phyloP scores from a whole-genome alignment of 2,888 invertebrate species.

The Agriopis aurantiaria region DNA sequence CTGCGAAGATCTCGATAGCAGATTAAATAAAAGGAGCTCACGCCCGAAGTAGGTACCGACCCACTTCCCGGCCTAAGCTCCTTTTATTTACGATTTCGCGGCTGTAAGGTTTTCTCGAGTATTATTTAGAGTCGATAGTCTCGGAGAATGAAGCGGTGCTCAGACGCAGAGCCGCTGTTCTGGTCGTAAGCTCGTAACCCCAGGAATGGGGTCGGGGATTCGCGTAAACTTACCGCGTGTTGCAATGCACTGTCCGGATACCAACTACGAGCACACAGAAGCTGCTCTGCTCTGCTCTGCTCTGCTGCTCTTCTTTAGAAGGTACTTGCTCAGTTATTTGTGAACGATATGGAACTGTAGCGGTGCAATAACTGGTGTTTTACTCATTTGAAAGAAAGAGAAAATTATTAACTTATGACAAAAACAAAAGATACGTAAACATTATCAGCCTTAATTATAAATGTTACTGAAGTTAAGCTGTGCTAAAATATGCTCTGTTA shows the following conservation, averaged over 20 bases:
- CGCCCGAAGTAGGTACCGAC: slow-evolving; percentile 5
- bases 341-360: no score
- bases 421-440: no score
- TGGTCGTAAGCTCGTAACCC: slow-evolving; percentile 31
- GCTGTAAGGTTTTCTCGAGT: slow-evolving; percentile 14
- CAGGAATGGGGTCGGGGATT: slow-evolving; percentile 44
- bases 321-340: no score
- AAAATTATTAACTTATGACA: no score
- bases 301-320: slow-evolving; percentile 12
- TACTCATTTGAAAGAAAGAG: no score
- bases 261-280: neutral
- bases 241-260: slow-evolving; percentile 32
- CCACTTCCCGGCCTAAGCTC: slow-evolving; percentile 8
- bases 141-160: neutral
- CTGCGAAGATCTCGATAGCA: slow-evolving; percentile 1
- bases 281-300: no score
- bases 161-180: neutral
- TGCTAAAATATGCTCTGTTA: no score
- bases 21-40: slow-evolving; percentile 22
- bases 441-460: no score
- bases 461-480: no score
- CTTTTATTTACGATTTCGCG: slow-evolving; percentile 12
- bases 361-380: no score
- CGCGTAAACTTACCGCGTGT: slow-evolving; percentile 40
- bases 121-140: slow-evolving; percentile 1